Percentiles rank a stretch among this genome's conserved stretches.
Conservation (phyloP, 1,140 invertebrate genomes). For the Platorchestia sp. region DNA sequence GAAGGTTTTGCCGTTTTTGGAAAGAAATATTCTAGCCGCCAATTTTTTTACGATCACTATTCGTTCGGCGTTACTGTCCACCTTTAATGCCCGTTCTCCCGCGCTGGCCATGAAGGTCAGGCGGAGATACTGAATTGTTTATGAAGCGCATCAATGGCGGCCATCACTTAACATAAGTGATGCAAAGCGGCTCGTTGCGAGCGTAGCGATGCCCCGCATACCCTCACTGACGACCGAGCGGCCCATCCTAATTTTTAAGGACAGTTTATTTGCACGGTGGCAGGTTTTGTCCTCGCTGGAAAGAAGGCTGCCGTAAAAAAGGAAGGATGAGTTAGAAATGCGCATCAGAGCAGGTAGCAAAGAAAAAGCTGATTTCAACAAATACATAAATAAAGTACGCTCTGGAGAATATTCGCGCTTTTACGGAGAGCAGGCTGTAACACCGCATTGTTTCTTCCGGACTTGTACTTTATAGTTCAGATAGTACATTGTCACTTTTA, state of each 20-base stretch:
- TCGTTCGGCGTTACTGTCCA: background rate
- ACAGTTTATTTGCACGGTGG: background rate
- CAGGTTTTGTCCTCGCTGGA: background rate
- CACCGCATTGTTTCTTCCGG: too few relatives aligned
- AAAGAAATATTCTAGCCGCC: too few relatives aligned
- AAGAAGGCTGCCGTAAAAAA: background rate
- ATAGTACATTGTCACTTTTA: too few relatives aligned
- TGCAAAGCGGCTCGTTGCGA: background rate
- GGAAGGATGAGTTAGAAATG: background rate
- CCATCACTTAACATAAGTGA: background rate
- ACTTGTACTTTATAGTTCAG: too few relatives aligned
- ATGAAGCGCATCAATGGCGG: conserved; percentile 15
- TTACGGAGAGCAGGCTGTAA: too few relatives aligned
- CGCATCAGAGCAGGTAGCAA: background rate
- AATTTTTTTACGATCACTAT: background rate
- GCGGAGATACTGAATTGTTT: background rate
- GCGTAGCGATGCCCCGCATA: background rate
- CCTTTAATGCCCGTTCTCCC: background rate
- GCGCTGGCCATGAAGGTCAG: background rate
- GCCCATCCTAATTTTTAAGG: background rate
- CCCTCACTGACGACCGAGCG: background rate
- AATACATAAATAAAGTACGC: background rate
- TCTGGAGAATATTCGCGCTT: background rate
- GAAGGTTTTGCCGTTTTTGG: too few relatives aligned
- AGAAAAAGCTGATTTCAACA: background rate